phyloP scores from a whole-genome alignment of 2,888 invertebrate genomes.

The Heliconius sara region DNA sequence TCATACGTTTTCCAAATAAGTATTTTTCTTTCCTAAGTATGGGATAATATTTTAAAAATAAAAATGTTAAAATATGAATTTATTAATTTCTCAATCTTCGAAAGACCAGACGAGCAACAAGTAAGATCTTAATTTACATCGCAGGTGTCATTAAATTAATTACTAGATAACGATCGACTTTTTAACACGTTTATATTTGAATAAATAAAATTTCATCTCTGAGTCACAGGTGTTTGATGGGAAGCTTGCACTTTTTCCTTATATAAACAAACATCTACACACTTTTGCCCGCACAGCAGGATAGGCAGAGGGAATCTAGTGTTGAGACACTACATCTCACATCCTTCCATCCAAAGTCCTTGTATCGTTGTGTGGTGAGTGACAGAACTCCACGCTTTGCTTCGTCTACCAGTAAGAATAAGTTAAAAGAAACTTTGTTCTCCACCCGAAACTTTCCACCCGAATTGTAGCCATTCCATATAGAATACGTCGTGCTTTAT shows the following conservation, averaged over 20 bases:
- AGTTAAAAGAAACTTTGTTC: too few relatives aligned
- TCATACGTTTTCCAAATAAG: too few relatives aligned
- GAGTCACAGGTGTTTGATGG: neutral
- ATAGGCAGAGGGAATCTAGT: neutral
- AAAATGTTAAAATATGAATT: neutral
- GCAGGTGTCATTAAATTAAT: neutral
- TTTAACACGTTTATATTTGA: slow-evolving; percentile 3
- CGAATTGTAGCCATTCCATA: too few relatives aligned
- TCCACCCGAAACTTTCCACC: too few relatives aligned
- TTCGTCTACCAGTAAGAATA: neutral
- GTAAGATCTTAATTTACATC: neutral
- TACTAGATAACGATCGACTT: neutral
- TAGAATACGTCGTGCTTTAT: too few relatives aligned
- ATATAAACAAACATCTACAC: neutral
- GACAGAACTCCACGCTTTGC: neutral
- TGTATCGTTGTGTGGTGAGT: neutral
- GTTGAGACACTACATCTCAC: neutral
- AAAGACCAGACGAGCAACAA: neutral
- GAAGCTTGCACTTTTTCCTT: neutral
- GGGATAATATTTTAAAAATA: too few relatives aligned
- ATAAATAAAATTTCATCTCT: slow-evolving; percentile 9
- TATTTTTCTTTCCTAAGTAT: too few relatives aligned
- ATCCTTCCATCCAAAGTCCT: too few relatives aligned
- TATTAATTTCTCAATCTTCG: neutral
- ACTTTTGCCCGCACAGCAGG: neutral